phyloP scores from a whole-genome alignment of 1,140 invertebrate genomes.

The Solenopsis invicta region DNA sequence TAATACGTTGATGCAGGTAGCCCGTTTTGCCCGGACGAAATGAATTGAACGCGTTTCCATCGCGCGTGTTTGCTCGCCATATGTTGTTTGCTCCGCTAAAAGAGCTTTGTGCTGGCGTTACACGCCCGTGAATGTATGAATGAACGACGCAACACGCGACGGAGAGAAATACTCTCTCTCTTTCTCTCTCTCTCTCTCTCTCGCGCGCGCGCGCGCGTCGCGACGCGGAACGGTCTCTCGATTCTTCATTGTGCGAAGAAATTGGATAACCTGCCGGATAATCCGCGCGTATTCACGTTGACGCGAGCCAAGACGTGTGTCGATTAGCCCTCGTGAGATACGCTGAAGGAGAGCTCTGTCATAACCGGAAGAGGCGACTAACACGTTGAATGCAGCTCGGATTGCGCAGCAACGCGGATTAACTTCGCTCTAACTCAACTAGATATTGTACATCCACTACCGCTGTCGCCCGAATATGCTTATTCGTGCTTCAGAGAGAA shows the following conservation, averaged over 20 bases:
- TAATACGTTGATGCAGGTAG: conserved; percentile 77
- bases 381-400: background rate
- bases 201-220: conserved; percentile 36
- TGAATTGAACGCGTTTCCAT: conserved; percentile 72
- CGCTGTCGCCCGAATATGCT: background rate
- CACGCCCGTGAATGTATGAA: conserved; percentile 65
- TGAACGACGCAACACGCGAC: conserved; percentile 69
- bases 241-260: conserved; percentile 57
- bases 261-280: conserved; percentile 62
- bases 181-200: no score
- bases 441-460: background rate
- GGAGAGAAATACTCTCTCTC: conserved; percentile 12
- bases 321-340: conserved; percentile 36
- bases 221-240: conserved; percentile 41
- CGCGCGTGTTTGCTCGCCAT: conserved; percentile 74
- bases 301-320: background rate
- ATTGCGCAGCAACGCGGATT: background rate
- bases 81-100: conserved; percentile 79
- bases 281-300: conserved; percentile 46
- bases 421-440: background rate
- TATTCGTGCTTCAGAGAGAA: background rate
- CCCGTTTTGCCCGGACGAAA: conserved; percentile 69
- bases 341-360: background rate
- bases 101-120: conserved; percentile 74
- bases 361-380: conserved; percentile 30